These are phyloP conservation scores for Miltochrista miniata DNA, from an alignment of 2,888 invertebrate species.

Conservation along the genomic window DNA sequence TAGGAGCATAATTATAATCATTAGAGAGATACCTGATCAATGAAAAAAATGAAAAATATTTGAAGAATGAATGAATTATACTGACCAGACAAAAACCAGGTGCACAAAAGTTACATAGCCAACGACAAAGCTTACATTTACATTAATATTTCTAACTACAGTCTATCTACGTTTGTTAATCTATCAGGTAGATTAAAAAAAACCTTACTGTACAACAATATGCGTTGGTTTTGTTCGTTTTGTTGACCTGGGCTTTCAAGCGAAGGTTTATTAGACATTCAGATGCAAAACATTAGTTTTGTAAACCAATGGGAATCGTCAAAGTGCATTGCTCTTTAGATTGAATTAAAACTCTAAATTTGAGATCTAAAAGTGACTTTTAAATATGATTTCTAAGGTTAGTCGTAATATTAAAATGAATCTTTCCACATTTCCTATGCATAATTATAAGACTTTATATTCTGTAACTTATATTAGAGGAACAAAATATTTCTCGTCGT, in stretches of 20 bases:
- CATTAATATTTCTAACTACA: constrained; percentile 49
- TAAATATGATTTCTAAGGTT: too few species aligned
- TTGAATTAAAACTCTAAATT: too few species aligned
- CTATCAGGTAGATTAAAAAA: constrained; percentile 36
- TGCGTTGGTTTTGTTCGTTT: constrained; percentile 79
- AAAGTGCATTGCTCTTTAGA: constrained; percentile 14
- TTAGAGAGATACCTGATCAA: not conserved
- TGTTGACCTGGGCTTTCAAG: constrained; percentile 75
- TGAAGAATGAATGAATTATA: constrained; percentile 38
- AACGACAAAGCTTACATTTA: constrained; percentile 67
- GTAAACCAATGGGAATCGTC: constrained; percentile 9
- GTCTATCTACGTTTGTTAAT: constrained; percentile 38
- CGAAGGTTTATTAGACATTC: constrained; percentile 38
- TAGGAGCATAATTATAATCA: too few species aligned
- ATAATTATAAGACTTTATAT: too few species aligned
- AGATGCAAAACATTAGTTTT: constrained; percentile 20
- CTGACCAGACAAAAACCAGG: constrained; percentile 64
- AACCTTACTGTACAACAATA: constrained; percentile 54
- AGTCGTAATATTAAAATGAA: too few species aligned
- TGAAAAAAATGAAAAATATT: not conserved
- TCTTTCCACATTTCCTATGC: too few species aligned
- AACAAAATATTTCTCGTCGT: too few species aligned
- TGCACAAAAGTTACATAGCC: constrained; percentile 80
- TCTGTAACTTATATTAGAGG: too few species aligned
- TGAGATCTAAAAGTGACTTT: too few species aligned